Evolutionary conservation across 1,140 invertebrate species (phyloP).

Genomic region (Berghia stephanieae): DNA sequence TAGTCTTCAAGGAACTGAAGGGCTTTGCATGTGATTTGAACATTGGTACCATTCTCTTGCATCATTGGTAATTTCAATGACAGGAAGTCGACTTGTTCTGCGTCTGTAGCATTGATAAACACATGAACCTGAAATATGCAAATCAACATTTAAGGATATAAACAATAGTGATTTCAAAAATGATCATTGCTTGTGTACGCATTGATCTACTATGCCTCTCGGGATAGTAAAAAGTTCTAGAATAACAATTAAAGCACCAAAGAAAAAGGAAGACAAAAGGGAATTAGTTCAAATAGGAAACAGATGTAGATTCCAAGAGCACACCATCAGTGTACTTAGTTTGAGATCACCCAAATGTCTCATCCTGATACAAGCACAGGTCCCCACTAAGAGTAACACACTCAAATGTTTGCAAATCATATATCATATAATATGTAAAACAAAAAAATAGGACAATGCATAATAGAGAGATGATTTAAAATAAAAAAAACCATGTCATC

Average conservation of each 20-base stretch:
- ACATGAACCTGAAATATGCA: slow-evolving; percentile 42
- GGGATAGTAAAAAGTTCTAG: neutral
- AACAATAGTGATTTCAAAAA: neutral
- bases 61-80: slow-evolving; percentile 44
- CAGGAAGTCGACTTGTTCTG: slow-evolving; percentile 40
- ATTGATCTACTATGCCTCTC: neutral
- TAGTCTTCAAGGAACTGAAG: slow-evolving; percentile 46
- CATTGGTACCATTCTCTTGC: slow-evolving; percentile 42
- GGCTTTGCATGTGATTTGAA: slow-evolving; percentile 39
- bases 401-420: too few species aligned
- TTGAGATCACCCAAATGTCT: too few species aligned
- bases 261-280: too few species aligned
- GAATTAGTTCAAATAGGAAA: too few species aligned
- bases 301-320: too few species aligned
- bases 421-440: too few species aligned
- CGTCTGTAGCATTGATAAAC: slow-evolving; percentile 41
- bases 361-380: too few species aligned
- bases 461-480: too few species aligned
- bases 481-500: too few species aligned
- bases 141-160: neutral
- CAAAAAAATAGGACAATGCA: too few species aligned
- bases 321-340: too few species aligned
- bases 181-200: neutral
- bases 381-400: too few species aligned
- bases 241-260: neutral